Base-by-base conservation (phyloP, 1,140 invertebrate species). In the Stenopsyche tienmushanensis region DNA sequence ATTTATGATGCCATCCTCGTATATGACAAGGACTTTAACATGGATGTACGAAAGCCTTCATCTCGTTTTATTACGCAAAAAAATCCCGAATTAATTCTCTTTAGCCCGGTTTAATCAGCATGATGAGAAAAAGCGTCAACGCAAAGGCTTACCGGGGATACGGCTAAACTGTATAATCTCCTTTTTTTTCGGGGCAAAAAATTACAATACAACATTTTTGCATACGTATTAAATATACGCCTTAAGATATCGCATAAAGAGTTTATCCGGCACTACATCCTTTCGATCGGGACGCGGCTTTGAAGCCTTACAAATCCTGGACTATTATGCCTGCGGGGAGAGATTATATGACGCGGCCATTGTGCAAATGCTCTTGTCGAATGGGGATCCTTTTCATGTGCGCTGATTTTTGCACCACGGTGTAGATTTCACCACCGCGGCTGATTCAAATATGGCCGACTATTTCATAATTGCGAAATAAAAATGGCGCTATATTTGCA, bases 1-100 rank as follows among this genome's bases (percentile, higher is more conserved):
- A 67, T 67, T 67, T 67, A 67, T 62, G 65, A 67, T 67, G 62
- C 53, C 58, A 67, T 63, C 52, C 60, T 29, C 50, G 59, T 50
- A 17, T 42, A 57, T 42, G 26, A 57, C 26, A 41, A 57, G 53
- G 50, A 53, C 23, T 57, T 57, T 57, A 7, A 57, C 18, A 47
- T 20, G 53, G 17, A 39, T 39, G 15, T 23, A 3, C 5, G 5
- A 18, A 47, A 47, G 17, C 44, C 18, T 8, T 18, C 18, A 47
- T 47, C 10, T 15, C 7, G 44, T 15, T 15, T 47, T 47, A 18
- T 34, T 5, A 20, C 17, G 17, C 17, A 47, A 47, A 47, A 47
- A 47, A 47, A 34, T 34, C 18, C 18, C 5, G 44, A 15, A 47
- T 47, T 47, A 47, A 47, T 20, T 47, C 44, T 18, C 17, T 13